Conservation (phyloP, 2,797 vertebrate species). For the Diplodus sargus region DNA sequence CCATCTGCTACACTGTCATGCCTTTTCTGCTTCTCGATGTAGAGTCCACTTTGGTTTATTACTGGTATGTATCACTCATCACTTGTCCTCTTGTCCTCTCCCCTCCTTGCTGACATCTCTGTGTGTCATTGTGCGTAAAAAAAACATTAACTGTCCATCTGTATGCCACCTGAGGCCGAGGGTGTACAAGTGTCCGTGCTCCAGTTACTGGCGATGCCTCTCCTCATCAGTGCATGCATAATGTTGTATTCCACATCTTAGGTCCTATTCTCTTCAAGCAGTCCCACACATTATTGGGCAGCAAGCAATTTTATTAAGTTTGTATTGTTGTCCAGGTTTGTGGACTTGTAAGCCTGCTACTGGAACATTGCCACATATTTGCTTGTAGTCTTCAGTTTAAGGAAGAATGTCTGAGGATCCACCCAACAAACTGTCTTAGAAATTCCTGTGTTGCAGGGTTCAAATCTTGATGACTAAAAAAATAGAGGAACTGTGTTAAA, state of each 20-base stretch:
- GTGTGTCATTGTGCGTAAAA: neutral
- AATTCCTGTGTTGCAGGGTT: too few relatives aligned
- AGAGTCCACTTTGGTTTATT: conserved; percentile 88
- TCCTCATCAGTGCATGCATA: neutral
- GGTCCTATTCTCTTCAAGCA: neutral
- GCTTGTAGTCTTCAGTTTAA: neutral
- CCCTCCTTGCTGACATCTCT: neutral
- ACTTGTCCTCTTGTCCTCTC: neutral
- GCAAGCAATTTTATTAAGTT: too few relatives aligned
- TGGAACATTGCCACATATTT: neutral
- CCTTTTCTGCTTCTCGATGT: conserved; percentile 94
- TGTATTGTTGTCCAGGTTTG: neutral
- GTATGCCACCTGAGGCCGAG: too few relatives aligned
- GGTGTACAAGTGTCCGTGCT: neutral
- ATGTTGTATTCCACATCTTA: too few relatives aligned
- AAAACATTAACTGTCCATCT: too few relatives aligned
- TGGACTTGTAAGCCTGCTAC: neutral
- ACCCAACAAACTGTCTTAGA: neutral
- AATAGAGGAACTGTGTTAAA: too few relatives aligned
- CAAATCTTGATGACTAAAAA: too few relatives aligned
- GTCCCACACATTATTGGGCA: too few relatives aligned
- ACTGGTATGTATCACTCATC: conserved; percentile 84
- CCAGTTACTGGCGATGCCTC: neutral
- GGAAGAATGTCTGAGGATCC: neutral
- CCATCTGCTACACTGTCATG: conserved; percentile 92